Conservation (phyloP, 64 coral and sea anemone species). For the Pocillopora damicornis region DNA sequence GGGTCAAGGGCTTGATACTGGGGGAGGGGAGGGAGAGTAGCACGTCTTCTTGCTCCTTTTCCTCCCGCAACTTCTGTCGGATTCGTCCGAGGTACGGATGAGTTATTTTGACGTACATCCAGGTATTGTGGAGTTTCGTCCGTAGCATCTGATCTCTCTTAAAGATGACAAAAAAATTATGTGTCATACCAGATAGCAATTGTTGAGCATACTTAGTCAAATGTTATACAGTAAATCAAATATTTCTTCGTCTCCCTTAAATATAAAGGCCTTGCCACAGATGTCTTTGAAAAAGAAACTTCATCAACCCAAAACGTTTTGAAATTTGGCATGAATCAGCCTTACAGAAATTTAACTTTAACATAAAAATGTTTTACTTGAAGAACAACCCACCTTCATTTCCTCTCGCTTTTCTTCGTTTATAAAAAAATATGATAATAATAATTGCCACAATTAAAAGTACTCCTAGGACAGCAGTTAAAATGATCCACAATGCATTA, state of each 20-base stretch:
- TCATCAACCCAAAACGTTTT: too few relatives aligned
- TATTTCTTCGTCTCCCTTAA: too few relatives aligned
- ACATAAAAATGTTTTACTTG: neutral
- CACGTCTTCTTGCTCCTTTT: neutral
- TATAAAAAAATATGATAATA: neutral
- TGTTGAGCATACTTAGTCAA: too few relatives aligned
- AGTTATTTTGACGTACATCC: neutral
- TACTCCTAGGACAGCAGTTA: neutral
- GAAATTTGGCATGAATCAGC: too few relatives aligned
- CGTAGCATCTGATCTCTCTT: neutral
- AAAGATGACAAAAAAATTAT: neutral
- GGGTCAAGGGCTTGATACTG: conserved; percentile 8
- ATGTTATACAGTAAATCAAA: too few relatives aligned
- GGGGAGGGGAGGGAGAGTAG: neutral
- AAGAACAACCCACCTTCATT: neutral
- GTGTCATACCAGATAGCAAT: too few relatives aligned
- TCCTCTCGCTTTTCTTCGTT: neutral
- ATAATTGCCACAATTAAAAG: neutral
- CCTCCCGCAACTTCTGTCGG: neutral
- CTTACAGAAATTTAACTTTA: neutral
- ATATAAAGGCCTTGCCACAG: too few relatives aligned
- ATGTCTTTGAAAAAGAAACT: too few relatives aligned
- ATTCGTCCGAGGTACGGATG: neutral
- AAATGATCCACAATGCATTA: neutral
- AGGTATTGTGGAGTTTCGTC: neutral